These are phyloP conservation scores for Drosophila ogumai DNA, from an alignment of 1,140 invertebrate species.

Conservation along the genomic window DNA sequence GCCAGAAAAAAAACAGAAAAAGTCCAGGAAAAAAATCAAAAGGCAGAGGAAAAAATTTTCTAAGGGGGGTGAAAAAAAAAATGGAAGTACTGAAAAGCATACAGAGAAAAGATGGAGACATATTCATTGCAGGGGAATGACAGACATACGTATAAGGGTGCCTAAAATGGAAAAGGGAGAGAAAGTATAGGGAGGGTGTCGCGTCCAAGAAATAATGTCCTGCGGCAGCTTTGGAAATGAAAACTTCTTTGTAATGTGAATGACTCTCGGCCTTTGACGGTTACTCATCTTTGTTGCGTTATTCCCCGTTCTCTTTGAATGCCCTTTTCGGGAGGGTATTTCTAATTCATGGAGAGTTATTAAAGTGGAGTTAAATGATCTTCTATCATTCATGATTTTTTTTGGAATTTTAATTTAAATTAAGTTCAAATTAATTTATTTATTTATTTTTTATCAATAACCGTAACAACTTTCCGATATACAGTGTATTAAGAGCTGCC, in stretches of 20 bases:
- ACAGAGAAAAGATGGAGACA: slow-evolving; percentile 44
- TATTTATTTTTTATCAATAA: not conserved
- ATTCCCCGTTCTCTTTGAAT: slow-evolving; percentile 2
- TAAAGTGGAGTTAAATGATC: not conserved
- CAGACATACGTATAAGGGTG: slow-evolving; percentile 51
- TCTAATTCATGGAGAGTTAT: too few species aligned
- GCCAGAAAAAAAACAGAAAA: not conserved
- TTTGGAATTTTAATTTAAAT: not conserved
- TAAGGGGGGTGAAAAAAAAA: slow-evolving; percentile 4
- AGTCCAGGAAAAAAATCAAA: slow-evolving; percentile 4
- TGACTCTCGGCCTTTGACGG: slow-evolving; percentile 51
- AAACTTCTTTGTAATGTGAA: slow-evolving; percentile 78
- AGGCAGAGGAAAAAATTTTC: slow-evolving; percentile 2
- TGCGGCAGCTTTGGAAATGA: slow-evolving; percentile 73
- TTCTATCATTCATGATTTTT: not conserved
- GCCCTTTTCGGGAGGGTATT: not conserved
- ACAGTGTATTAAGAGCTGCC: not conserved
- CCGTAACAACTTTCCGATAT: not conserved
- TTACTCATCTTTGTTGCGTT: slow-evolving; percentile 10
- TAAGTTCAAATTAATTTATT: not conserved
- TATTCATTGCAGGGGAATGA: slow-evolving; percentile 66
- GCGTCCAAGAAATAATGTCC: slow-evolving; percentile 68
- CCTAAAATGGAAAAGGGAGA: slow-evolving; percentile 45
- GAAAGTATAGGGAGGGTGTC: slow-evolving; percentile 4
- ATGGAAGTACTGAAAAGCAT: slow-evolving; percentile 2